Percentiles rank a stretch among this genome's conserved stretches.
Conservation (phyloP, 2,113 vertebrate genomes). For the zebrafish (Danio rerio) region DNA sequence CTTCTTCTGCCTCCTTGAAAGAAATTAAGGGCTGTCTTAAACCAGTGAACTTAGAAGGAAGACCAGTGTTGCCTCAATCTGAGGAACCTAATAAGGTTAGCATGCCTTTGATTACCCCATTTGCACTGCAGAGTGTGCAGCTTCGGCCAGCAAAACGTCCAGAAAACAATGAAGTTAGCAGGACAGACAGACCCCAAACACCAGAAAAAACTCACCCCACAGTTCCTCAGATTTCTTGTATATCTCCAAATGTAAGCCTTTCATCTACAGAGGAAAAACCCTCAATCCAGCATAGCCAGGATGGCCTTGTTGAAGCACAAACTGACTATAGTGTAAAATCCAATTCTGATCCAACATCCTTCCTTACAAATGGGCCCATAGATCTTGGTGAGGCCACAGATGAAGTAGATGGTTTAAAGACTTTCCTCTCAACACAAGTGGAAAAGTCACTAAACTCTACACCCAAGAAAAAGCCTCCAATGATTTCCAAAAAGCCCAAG, state of each 20-base stretch:
- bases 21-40: constrained; percentile 71
- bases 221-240: constrained; percentile 45
- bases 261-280: constrained; percentile 73
- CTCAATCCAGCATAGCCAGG: constrained; percentile 51
- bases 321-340: background rate
- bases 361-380: constrained; percentile 40
- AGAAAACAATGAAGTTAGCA: constrained; percentile 59
- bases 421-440: constrained; percentile 38
- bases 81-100: constrained; percentile 68
- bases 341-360: constrained; percentile 40
- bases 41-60: constrained; percentile 43
- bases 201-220: constrained; percentile 69
- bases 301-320: constrained; percentile 54
- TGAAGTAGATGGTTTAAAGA: constrained; percentile 41
- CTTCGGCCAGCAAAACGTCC: constrained; percentile 84
- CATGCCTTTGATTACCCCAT: constrained; percentile 87
- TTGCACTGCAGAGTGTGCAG: constrained; percentile 88
- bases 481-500: constrained; percentile 91
- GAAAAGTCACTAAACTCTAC: constrained; percentile 66
- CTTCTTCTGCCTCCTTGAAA: constrained; percentile 75
- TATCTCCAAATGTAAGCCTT: constrained; percentile 65
- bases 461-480: constrained; percentile 87
- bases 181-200: constrained; percentile 65
- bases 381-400: constrained; percentile 17
- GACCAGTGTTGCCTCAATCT: constrained; percentile 52